Percentiles rank a stretch among this genome's conserved stretches.
phyloP scores from a whole-genome alignment of 1,140 invertebrate species.

The Chrysomallon squamiferum region DNA sequence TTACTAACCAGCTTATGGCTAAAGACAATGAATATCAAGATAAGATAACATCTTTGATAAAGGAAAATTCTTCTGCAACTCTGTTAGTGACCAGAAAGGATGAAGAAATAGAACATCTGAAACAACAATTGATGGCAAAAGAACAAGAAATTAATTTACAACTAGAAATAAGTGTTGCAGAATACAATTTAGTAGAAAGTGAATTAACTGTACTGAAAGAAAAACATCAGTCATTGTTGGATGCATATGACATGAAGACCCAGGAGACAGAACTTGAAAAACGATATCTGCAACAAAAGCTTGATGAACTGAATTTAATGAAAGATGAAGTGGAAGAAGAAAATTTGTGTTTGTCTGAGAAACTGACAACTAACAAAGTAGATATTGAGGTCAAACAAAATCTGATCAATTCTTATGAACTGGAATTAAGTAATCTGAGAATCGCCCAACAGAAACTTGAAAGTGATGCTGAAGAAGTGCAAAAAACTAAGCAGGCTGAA shows the following conservation, averaged over 20 bases:
- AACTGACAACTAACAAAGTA: background rate
- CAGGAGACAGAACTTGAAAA: background rate
- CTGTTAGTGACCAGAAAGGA: background rate
- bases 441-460: background rate
- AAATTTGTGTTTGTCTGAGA: background rate
- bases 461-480: background rate
- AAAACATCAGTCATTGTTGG: background rate
- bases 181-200: background rate
- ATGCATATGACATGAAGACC: background rate
- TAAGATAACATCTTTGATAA: slow-evolving; percentile 4
- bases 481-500: background rate
- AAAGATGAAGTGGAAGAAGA: slow-evolving; percentile 1
- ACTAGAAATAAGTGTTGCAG: background rate
- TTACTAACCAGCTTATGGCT: slow-evolving; percentile 2
- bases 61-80: background rate
- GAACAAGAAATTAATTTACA: background rate
- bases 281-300: background rate
- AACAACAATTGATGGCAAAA: background rate
- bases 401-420: background rate
- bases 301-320: background rate
- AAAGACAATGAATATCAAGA: slow-evolving; percentile 11
- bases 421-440: background rate
- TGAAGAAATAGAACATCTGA: slow-evolving; percentile 2
- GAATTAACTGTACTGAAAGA: background rate
- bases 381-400: background rate